Base-by-base conservation (phyloP, 2,888 invertebrate species). In the Andrena marginata region DNA sequence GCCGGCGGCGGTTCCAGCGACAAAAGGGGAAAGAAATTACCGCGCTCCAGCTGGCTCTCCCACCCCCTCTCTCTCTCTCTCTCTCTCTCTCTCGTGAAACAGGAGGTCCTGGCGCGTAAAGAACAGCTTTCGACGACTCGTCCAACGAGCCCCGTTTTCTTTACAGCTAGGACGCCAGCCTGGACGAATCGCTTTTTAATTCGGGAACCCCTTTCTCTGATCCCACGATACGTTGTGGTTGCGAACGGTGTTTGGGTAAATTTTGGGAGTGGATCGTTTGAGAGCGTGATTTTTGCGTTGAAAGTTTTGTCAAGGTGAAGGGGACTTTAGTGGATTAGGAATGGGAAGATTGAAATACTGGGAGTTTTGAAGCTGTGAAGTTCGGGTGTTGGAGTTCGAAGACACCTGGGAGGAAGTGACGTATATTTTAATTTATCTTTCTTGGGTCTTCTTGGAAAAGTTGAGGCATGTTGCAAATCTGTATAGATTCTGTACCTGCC, bases 11-110 rank as follows among this genome's bases (percentile, higher is more conserved):
- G 20, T 23, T 4, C 23, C 10, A 10, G 23, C 23, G 35, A 35
- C 51, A 20, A 54, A 64, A 29, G 51, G 23, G 48, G 16, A 33
- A 63, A 72, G 72, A 63, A 51, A 33, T 64, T 56, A 26, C 56
- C 56, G 10, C 20, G 56, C 23, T 23, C 56, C 56, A 56, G 56
- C 56, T 56, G 56, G 26, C 26, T 56, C 23, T 56, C 23, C 26
- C 56, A 42, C 4, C 56, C 54, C 20, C 33, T 10, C 16, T 16
- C 20, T 16, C 16, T 35, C 23, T 23, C 33, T 10, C 16, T 16
- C 20, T 16, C 16, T 35, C 23, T 23, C 23, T 23, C 23, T 35
- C 42, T 42, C 42, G 62, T 35, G 59, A 31, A 31, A 63, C 31
- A n/a, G 3, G 56, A 23, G n/a, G 31, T n/a, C 31, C 31, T n/a